Evolutionary conservation across 2,888 invertebrate genomes (phyloP), one percentile per base, ranked within the genome.

Genomic region (Acronicta aceris): DNA sequence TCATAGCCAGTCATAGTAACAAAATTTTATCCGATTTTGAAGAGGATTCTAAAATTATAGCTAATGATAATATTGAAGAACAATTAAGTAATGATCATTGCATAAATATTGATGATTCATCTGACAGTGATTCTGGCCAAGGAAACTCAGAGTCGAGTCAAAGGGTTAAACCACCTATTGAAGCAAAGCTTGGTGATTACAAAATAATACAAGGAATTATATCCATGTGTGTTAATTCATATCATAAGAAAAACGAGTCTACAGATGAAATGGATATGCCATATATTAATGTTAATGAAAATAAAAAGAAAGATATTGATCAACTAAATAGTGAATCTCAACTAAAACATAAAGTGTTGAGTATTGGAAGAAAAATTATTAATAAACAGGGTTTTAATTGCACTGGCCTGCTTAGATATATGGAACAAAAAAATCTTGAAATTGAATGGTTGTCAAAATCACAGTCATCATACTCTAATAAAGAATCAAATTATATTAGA

Each of bases 361-460:
- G 90, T 74, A 86, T 94, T 52, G 94, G 94, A 50, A 81, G 87
- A 63, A 93, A 93, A 83, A 78, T 88, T 27, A 84, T 94, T 53
- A 86, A 84, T 70, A 86, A 81, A 66, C 79, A 82, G 49, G 83
- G 83, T 40, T 80, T 90, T 48, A 86, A 85, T 69, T 88, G 88
- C 55, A 88, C 80, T 59, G 92, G 92, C 7, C 52, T 94, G 21
- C 75, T 93, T 42, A 82, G 89, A 69, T 94, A 85, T 74, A 76
- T 93, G 74, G 91, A 93, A 71, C 76, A 88, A 63, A 89, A 87
- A 82, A 83, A 86, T 80, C 84, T 94, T 41, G 84, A 86, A 41
- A 81, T 93, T 51, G 48, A 69, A 46, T 94, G 93, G 93, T 68
- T 82, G 15, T 74, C 83, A 13, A 84, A 78, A 68, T 51, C 63